Conservation (phyloP, 2,113 vertebrate genomes). For the Otolemur garnettii region DNA sequence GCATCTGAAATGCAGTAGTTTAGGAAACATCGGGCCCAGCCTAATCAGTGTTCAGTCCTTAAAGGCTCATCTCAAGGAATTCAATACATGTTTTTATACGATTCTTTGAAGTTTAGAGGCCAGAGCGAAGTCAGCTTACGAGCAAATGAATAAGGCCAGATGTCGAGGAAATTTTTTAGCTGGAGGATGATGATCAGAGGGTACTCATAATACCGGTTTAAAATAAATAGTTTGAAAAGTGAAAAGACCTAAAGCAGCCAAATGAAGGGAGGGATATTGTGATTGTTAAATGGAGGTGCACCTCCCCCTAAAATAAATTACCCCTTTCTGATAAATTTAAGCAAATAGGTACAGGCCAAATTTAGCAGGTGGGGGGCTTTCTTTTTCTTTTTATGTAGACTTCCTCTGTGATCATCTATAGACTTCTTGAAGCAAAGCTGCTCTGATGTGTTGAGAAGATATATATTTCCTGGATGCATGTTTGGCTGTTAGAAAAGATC, state of each 20-base stretch:
- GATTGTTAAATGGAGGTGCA: neutral
- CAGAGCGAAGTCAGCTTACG: neutral
- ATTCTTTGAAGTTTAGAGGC: slow-evolving; percentile 29
- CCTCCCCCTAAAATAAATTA: neutral
- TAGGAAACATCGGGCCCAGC: neutral
- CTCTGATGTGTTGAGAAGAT: neutral
- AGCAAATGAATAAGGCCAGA: slow-evolving; percentile 15
- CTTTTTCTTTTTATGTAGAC: neutral
- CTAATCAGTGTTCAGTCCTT: neutral
- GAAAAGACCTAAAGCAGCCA: neutral
- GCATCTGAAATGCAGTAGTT: neutral
- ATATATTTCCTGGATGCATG: neutral
- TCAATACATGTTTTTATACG: slow-evolving; percentile 46
- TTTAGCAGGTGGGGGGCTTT: neutral
- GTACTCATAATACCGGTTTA: neutral
- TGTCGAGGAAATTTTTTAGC: neutral
- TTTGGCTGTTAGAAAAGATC: slow-evolving; percentile 18
- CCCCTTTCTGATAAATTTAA: neutral
- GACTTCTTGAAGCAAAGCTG: neutral
- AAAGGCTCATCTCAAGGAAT: neutral
- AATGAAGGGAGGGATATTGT: neutral
- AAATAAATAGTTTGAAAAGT: neutral
- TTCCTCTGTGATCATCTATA: neutral
- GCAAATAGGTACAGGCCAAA: neutral
- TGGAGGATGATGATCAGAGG: neutral